These are phyloP conservation scores for Podabrus alpinus DNA, from an alignment of 2,888 invertebrate species.

Conservation along the genomic window DNA sequence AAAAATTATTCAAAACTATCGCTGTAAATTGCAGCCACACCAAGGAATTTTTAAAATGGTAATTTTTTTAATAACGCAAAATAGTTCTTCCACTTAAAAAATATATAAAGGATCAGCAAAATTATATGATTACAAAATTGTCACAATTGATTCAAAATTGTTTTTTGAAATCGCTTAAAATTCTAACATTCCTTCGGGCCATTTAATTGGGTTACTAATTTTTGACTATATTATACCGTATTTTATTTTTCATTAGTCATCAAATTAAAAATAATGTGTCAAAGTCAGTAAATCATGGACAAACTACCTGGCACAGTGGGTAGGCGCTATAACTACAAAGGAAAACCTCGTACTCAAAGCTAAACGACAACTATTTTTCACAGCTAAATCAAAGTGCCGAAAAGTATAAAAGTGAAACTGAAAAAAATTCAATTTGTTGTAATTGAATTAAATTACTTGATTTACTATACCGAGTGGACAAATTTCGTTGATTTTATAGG, in stretches of 20 bases:
- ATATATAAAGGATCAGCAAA: neutral
- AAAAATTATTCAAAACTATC: neutral
- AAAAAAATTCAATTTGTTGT: neutral
- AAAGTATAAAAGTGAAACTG: neutral
- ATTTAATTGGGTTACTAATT: neutral
- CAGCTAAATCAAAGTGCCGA: neutral
- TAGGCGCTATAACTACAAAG: neutral
- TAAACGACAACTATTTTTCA: neutral
- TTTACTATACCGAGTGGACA: no score
- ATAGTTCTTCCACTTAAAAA: neutral
- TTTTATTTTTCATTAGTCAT: neutral
- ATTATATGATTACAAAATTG: neutral
- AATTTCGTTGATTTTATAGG: no score
- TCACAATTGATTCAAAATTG: neutral
- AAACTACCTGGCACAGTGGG: neutral
- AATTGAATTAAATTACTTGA: neutral
- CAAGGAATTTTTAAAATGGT: neutral
- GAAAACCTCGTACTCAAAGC: neutral
- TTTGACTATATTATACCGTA: neutral
- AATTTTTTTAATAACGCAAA: neutral
- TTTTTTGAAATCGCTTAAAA: neutral
- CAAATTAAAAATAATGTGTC: neutral
- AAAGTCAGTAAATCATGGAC: neutral
- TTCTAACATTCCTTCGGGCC: no score
- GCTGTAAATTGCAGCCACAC: neutral